Evolutionary conservation across 1,140 invertebrate species (phyloP), one percentile per base, ranked within the genome.

Genomic region (Papilio machaon): DNA sequence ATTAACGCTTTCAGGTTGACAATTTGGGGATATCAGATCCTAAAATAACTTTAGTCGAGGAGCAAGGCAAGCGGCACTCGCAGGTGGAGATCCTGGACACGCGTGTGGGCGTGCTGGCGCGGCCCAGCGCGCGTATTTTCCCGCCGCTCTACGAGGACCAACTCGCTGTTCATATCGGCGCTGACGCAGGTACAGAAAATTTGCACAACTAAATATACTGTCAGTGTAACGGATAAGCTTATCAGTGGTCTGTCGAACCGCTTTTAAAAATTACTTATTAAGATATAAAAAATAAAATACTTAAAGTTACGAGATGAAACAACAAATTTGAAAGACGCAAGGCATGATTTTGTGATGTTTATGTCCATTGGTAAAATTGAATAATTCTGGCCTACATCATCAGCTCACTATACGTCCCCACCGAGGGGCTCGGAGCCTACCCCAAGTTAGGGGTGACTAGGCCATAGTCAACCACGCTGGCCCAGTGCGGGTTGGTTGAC

Each of bases 71-170:
- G 85, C 94, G 96, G 9, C 95, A 95, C 76, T 96, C 95, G 3
- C 97, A 97, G 88, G 92, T 97, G 17, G 97, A 97, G 87, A 97
- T 97, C 83, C 89, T 98, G 23, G 91, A 94, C 47, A 94, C 92
- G 0, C 81, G 89, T 10, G 87, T 89, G 73, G 93, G 93, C 52
- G 89, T 94, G 0, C 73, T 94, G 70, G 90, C 91, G 0, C 87
- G 92, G 76, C 93, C 92, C 0, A 94, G 93, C 79, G 93, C 93
- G 1, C 85, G 93, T 15, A 94, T 94, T 8, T 94, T 98, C 11
- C 97, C 98, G 85, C 96, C 97, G 0, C 89, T 98, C 1, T 98
- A 98, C 85, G 96, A 96, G 47, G 97, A 97, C 2, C 97, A 98
- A 80, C 90, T 98, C 9, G 96, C 96, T 5, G 95, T 98, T 0